These are phyloP conservation scores for Halichoeres trimaculatus DNA, from an alignment of 2,113 vertebrate genomes.

Conservation along the genomic window DNA sequence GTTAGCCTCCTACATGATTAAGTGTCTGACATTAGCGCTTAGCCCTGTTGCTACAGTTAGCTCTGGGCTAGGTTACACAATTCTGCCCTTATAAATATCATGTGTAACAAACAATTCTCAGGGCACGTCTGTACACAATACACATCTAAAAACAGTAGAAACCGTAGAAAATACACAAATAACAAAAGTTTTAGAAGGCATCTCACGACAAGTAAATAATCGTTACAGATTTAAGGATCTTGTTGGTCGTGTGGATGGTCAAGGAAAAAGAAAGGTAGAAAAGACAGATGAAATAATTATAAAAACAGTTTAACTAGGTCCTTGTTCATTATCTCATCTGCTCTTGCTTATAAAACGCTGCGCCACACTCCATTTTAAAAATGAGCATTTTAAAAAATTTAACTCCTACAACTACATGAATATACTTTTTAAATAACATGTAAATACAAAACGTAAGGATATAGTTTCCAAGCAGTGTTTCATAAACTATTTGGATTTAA, in stretches of 20 bases:
- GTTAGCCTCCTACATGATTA: background rate
- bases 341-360: background rate
- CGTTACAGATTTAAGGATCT: background rate
- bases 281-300: background rate
- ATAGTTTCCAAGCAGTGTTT: background rate
- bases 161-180: constrained; percentile 61
- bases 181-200: constrained; percentile 32
- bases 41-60: background rate
- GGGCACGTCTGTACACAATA: constrained; percentile 4
- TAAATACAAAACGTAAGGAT: background rate
- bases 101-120: background rate
- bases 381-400: background rate
- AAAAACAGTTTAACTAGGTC: background rate
- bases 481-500: background rate
- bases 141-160: constrained; percentile 61
- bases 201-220: constrained; percentile 6
- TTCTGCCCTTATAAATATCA: background rate
- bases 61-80: background rate
- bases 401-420: background rate
- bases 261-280: background rate
- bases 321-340: background rate
- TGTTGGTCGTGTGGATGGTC: background rate
- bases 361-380: background rate
- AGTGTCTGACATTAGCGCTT: background rate
- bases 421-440: background rate